Conservation (phyloP, 1,140 invertebrate species). For the Scylla paramamosain region DNA sequence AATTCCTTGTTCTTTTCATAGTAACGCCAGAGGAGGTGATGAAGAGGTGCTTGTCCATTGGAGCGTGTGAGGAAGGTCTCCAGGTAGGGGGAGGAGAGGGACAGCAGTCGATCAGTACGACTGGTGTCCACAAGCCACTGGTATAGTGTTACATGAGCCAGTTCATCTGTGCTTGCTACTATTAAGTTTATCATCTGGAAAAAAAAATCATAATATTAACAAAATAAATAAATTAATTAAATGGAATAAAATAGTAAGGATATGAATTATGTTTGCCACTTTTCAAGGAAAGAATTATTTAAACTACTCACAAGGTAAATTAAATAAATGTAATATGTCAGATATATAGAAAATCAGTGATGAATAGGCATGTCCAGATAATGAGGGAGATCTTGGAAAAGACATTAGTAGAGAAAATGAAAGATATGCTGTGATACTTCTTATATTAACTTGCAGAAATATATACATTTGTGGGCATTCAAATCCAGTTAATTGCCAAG, state of each 20-base stretch:
- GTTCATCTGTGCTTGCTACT: constrained; percentile 87
- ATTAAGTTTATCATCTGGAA: constrained; percentile 80
- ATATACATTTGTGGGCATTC: no score
- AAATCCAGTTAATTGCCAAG: not conserved
- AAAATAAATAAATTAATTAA: not conserved
- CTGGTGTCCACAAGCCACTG: constrained; percentile 93
- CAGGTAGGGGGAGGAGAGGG: constrained; percentile 82
- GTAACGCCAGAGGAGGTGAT: constrained; percentile 97
- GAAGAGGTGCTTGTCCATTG: constrained; percentile 82
- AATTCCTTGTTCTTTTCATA: constrained; percentile 96
- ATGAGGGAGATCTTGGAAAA: no score
- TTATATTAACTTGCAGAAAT: no score
- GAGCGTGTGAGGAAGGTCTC: constrained; percentile 79
- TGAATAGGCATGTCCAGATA: no score
- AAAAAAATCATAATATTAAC: not conserved
- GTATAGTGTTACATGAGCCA: constrained; percentile 94
- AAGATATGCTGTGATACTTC: no score
- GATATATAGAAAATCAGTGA: no score
- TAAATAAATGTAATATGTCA: no score
- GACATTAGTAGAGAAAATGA: no score
- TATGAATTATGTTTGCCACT: not conserved
- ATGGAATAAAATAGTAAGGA: not conserved
- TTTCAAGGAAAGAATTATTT: no score
- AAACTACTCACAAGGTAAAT: no score
- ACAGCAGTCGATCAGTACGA: constrained; percentile 88